A percentile compares a stretch with the other conserved stretches of the same genome.
Conservation (phyloP, 1,140 invertebrate genomes). For the Muscidifurax raptorellus region DNA sequence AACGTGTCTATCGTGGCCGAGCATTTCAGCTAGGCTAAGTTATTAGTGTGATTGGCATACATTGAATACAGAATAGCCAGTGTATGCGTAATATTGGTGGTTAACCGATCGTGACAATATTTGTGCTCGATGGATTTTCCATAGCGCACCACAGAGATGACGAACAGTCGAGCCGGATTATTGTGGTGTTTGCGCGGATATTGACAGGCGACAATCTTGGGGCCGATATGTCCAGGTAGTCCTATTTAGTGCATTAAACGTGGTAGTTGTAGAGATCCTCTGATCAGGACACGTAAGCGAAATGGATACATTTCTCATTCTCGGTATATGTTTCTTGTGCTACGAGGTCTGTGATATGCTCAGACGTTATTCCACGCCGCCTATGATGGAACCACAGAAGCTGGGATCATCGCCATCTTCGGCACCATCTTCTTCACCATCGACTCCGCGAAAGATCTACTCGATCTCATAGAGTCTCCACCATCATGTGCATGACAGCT, state of each 20-base stretch:
- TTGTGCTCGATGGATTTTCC: background rate
- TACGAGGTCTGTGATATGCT: conserved; percentile 77
- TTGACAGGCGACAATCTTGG: background rate
- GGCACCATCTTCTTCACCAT: conserved; percentile 31
- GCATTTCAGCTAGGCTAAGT: background rate
- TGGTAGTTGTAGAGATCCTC: background rate
- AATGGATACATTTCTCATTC: conserved; percentile 78
- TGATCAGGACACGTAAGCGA: background rate
- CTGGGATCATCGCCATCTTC: conserved; percentile 54
- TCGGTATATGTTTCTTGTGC: conserved; percentile 77
- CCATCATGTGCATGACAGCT: background rate
- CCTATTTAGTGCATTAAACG: background rate
- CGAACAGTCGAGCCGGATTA: background rate
- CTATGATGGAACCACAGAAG: conserved; percentile 58
- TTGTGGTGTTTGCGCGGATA: background rate
- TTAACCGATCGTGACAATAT: background rate
- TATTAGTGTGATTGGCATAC: background rate
- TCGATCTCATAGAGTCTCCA: conserved; percentile 67
- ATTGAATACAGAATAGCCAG: background rate
- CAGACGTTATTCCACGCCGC: conserved; percentile 66
- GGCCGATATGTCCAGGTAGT: background rate
- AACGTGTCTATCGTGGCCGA: background rate
- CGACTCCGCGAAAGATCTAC: conserved; percentile 62
- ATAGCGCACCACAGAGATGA: background rate
- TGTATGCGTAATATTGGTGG: background rate